These are phyloP conservation scores for Diplolepis rosae DNA, from an alignment of 2,888 invertebrate genomes.

Conservation along the genomic window DNA sequence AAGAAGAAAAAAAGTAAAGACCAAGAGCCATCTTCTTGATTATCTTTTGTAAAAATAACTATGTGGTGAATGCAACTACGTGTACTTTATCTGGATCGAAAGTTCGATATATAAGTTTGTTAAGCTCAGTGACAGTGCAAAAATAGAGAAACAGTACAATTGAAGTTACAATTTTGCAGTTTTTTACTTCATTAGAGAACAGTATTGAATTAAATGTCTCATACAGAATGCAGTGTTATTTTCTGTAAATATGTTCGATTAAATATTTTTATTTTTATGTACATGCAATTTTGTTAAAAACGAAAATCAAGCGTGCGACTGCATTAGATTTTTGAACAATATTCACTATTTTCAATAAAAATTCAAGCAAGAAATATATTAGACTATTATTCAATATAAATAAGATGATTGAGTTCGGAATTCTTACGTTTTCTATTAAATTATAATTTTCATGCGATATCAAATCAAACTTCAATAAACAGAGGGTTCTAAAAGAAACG, in stretches of 20 bases:
- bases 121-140: not conserved
- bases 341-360: conserved; percentile 60
- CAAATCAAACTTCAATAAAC: not conserved
- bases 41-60: conserved; percentile 33
- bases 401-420: too few relatives aligned
- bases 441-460: too few relatives aligned
- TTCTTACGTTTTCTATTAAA: too few relatives aligned
- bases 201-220: conserved; percentile 11
- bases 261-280: conserved; percentile 29
- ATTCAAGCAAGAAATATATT: conserved; percentile 33
- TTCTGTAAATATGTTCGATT: conserved; percentile 36
- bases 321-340: conserved; percentile 49
- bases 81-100: conserved; percentile 22
- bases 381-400: too few relatives aligned
- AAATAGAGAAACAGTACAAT: not conserved
- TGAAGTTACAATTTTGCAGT: conserved; percentile 2
- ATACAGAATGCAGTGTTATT: conserved; percentile 32
- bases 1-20: conserved; percentile 86
- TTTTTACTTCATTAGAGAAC: conserved; percentile 17
- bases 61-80: not conserved
- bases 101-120: not conserved
- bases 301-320: conserved; percentile 34
- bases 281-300: conserved; percentile 22
- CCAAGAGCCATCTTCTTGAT: conserved; percentile 71
- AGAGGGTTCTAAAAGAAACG: not conserved